Base-by-base conservation (phyloP, 2,113 vertebrate genomes). In the Entelurus aequoreus region DNA sequence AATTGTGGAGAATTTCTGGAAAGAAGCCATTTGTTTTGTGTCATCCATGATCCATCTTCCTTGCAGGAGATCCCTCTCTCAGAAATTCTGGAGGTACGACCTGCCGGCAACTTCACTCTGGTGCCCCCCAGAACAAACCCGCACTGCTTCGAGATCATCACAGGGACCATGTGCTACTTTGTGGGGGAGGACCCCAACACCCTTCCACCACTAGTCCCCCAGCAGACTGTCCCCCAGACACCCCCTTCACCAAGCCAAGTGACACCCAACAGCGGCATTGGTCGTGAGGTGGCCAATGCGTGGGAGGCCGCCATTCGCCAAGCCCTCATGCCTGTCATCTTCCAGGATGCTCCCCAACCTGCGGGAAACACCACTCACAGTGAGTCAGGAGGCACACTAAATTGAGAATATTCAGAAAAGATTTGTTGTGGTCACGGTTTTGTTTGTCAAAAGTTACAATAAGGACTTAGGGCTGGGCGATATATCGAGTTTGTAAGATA, bases 111-210 rank as follows among this genome's bases (percentile, higher is more conserved):
- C 79, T 94, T 93, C 76, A 84, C 74, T 37, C 85, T 94, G 0
- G 79, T 94, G 13, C 91, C 92, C 0, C 65, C 86, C 0, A 92
- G 93, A 48, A 91, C 91, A 63, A 93, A 90, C 69, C 91, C 90
- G 6, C 93, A 94, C 83, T 95, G 93, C 86, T 95, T 95, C 0
- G 93, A 95, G 86, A 84, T 95, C 4, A 68, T 93, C 69, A 95
- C 93, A 0, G 91, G 91, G 81, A 91, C 86, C 0, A 86, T 91
- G 80, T 88, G 89, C 76, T 95, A 95, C 86, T 95, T 93, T 7
- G 93, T 94, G 4, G 94, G 94, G 6, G 94, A 95, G 77, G 91
- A 91, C 9, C 84, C 91, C 16, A 87, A 90, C 7, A 75, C 82
- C 37, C 56, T 70, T 37, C 62, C 81, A 6, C 37, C 77, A 5